Percentiles rank a stretch among this genome's conserved stretches.
These are phyloP conservation scores for Cyphomyrmex costatus DNA, from an alignment of 1,140 invertebrate species.

Conservation along the genomic window DNA sequence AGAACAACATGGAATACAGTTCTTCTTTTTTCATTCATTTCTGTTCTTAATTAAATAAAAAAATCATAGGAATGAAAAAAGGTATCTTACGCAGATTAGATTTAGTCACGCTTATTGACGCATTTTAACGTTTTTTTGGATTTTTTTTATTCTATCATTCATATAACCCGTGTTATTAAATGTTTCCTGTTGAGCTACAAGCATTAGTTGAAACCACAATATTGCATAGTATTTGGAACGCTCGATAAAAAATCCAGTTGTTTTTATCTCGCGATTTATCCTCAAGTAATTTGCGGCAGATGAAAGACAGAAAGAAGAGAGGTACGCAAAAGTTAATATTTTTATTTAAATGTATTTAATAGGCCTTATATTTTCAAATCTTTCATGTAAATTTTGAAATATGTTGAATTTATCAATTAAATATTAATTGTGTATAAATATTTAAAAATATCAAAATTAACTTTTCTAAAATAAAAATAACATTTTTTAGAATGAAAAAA, in stretches of 20 bases:
- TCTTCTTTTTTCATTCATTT: neutral
- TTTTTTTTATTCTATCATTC: neutral
- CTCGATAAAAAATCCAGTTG: slow-evolving; percentile 11
- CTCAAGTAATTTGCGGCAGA: neutral
- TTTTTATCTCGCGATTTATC: neutral
- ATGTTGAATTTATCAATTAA: neutral
- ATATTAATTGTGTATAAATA: neutral
- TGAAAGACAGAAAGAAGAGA: neutral
- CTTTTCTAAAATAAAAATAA: neutral
- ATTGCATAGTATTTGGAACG: slow-evolving; percentile 23
- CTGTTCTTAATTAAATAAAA: slow-evolving; percentile 11
- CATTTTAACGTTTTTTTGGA: slow-evolving; percentile 11
- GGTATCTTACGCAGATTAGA: neutral
- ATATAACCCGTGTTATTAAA: neutral
- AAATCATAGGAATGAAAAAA: neutral
- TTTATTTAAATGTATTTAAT: slow-evolving; percentile 8
- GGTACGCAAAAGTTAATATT: neutral
- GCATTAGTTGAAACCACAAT: slow-evolving; percentile 21
- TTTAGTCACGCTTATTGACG: neutral
- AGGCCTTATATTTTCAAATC: neutral
- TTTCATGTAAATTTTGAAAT: neutral
- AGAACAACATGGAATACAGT: neutral
- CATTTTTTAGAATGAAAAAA: neutral
- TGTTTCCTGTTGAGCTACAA: neutral
- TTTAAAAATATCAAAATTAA: neutral